Base-by-base conservation (phyloP, 2,888 invertebrate genomes). In the Melinopterus prodromus region DNA sequence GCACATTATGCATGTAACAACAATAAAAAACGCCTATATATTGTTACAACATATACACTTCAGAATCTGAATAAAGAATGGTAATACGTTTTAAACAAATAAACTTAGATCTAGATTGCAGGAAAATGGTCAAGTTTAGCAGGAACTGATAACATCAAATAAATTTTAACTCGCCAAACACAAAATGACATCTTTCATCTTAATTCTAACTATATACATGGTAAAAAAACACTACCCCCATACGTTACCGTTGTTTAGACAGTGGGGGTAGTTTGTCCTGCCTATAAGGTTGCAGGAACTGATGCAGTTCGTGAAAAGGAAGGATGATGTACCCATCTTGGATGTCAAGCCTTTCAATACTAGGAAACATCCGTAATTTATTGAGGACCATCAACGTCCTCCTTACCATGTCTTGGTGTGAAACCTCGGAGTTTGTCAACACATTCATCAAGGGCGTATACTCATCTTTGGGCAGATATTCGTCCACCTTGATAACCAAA, bases 381-480 rank as follows among this genome's bases (percentile, higher is more conserved):
- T 53, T 75, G 14, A 83, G 78, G 16, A 83, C 79, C 69, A 77
- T 81, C 35, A 80, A 71, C 7, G 82, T 80, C 16, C 83, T 80
- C 9, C 38, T 53, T 15, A 80, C 78, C 79, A 81, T 82, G 7
- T 81, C 70, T 2, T 16, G 16, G 2, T 78, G 71, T 38, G 78
- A 69, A 12, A 74, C 75, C 6, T 77, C 15, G 15, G 71, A 76
- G 71, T 76, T 76, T 6, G 71, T 78, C 15, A 80, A 76, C 76
- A 70, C 78, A 69, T 14, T 77, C 38, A 78, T 72, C 35, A 72
- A 14, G 71, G 16, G 71, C 71, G 37, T 78, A 26, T 75, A 80
- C 69, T 72, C 77, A 37, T 78, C 80, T 36, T 14, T 16, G 14
- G 71, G 38, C 15, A 75, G 53, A 6, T 37, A 71, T 6, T 38